These are phyloP conservation scores for Actinostola sp. DNA, from an alignment of 92 coral and sea anemone species.

Conservation along the genomic window DNA sequence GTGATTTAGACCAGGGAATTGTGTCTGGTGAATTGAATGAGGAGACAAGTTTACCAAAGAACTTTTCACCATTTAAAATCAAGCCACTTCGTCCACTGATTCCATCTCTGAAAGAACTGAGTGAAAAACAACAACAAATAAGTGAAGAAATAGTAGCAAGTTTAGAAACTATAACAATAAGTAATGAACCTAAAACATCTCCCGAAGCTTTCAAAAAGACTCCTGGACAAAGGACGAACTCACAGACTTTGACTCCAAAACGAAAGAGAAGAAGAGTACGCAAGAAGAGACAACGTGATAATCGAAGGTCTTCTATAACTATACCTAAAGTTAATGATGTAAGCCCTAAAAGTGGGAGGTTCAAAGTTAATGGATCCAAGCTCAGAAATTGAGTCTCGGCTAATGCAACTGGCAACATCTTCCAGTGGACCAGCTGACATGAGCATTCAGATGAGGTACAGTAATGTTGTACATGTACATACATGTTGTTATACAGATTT, in stretches of 20 bases:
- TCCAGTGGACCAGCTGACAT: conserved; percentile 11
- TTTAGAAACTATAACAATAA: conserved; percentile 8
- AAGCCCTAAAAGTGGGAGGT: neutral
- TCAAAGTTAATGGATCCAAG: conserved; percentile 6
- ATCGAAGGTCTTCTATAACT: conserved; percentile 12
- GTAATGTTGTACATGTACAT: too few relatives aligned
- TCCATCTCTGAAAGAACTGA: conserved; percentile 82
- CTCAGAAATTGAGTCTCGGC: conserved; percentile 8
- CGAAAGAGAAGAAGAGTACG: conserved; percentile 22
- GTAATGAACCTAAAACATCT: neutral
- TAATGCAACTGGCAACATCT: conserved; percentile 20
- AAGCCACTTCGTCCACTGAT: conserved; percentile 65
- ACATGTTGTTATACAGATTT: too few relatives aligned
- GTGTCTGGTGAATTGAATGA: conserved; percentile 3
- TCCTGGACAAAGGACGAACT: neutral
- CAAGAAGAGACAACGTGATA: conserved; percentile 29
- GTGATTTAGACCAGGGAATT: too few relatives aligned
- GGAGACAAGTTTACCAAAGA: conserved; percentile 29
- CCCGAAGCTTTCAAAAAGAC: neutral
- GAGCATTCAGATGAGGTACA: conserved; percentile 24
- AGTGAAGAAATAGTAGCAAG: neutral
- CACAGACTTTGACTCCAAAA: neutral
- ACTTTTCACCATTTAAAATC: conserved; percentile 82
- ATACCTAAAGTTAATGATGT: neutral
- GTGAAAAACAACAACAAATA: conserved; percentile 54